Evolutionary conservation across 2,797 vertebrate genomes (phyloP), one percentile per base, ranked within the genome.

Genomic region (Tapera naevia): DNA sequence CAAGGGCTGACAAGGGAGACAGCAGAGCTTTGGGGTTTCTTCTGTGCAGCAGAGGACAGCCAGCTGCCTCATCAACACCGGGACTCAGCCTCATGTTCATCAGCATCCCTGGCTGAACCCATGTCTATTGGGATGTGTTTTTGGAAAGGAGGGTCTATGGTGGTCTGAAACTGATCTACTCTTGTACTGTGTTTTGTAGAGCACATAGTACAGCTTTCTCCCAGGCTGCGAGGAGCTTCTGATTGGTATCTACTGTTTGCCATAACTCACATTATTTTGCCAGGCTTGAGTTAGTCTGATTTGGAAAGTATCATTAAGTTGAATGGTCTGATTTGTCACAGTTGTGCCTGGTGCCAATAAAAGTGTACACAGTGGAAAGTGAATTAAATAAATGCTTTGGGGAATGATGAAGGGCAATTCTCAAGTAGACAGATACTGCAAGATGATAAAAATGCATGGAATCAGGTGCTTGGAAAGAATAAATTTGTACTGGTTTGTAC

Each of bases 1-100:
- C 33, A 72, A 9, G 13, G 7, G 12, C 3, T 79, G 28, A 7
- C 60, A 80, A 56, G 24, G 18, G 28, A 61, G 2, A 8, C 4
- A 2, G 14, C 13, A 33, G 8, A 58, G 17, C 39, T 58, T 23
- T 2, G 5, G 17, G 19, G 15, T 64, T 86, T 74, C 48, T 53
- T 7, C n/a, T 64, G 11, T 64, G 57, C 51, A 32, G 9, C 43
- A 83, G 51, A 73, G 25, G n/a, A 81, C 51, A 73, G 50, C 43
- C 79, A 75, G 21, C 50, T 81, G 23, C 50, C 32, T 54, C 50
- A 46, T 23, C 35, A 46, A 9, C 30, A 17, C 27, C 15, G 54
- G 8, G 3, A 43, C 24, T 58, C 33, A 69, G 5, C 9, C n/a
- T 64, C 0, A 0, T 9, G 2, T 51, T 64, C 32, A 39, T 46